Evolutionary conservation across 2,113 vertebrate genomes (phyloP).

Genomic region (Phrynocephalus versicolor): DNA sequence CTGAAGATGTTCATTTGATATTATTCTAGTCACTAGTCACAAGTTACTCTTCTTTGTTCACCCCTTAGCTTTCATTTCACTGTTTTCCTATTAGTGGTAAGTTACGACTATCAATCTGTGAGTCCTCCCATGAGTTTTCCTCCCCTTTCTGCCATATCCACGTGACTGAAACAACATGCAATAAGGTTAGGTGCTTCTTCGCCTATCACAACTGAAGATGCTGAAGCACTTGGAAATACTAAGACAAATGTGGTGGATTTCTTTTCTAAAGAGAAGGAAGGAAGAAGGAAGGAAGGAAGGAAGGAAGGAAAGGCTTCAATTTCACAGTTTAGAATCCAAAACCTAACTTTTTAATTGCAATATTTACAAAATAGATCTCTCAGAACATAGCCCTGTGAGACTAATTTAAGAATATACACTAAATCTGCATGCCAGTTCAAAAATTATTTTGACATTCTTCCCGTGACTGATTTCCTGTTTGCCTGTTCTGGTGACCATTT

Average conservation of each 20-base stretch:
- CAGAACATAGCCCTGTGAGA: constrained; percentile 19
- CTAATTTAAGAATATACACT: constrained; percentile 43
- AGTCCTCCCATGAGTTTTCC: not conserved
- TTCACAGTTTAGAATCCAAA: constrained; percentile 9
- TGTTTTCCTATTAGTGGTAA: not conserved
- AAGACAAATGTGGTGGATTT: not conserved
- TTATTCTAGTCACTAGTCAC: not conserved
- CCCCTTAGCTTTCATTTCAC: not conserved
- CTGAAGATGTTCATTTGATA: constrained; percentile 14
- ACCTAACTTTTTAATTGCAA: not conserved
- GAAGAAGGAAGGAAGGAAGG: not conserved
- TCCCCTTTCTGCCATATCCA: not conserved
- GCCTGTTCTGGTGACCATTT: not conserved
- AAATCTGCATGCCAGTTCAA: constrained; percentile 1
- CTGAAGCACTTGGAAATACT: not conserved
- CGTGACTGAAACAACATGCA: not conserved
- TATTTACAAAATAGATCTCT: constrained; percentile 36
- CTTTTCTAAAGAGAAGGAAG: not conserved
- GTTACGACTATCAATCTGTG: too few species aligned
- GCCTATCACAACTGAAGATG: not conserved
- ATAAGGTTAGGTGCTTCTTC: not conserved
- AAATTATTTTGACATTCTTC: not conserved
- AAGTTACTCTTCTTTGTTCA: not conserved
- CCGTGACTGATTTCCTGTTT: not conserved
- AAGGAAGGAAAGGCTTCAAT: constrained; percentile 35